Evolutionary conservation across 2,888 invertebrate species (phyloP).

Genomic region (Metacarcinus magister): DNA sequence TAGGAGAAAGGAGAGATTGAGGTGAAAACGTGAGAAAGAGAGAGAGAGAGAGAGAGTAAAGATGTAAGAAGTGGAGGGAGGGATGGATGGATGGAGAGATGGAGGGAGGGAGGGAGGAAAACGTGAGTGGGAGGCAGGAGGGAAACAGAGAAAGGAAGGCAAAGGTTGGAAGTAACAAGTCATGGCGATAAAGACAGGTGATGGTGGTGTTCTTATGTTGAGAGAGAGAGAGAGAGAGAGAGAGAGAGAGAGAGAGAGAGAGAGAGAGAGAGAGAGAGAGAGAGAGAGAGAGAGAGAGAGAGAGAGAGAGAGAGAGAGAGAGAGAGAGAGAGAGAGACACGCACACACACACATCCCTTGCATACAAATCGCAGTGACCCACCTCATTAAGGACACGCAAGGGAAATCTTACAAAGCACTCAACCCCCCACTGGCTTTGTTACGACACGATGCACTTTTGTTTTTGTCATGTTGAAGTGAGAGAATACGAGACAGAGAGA

Average conservation of each 20-base stretch:
- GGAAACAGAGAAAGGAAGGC: not conserved
- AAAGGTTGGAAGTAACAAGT: not conserved
- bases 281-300: slow-evolving; percentile 20
- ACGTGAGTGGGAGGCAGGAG: not conserved
- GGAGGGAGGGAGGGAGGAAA: not conserved
- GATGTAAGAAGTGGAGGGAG: not conserved
- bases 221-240: not conserved
- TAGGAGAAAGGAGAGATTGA: not conserved
- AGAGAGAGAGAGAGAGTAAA: not conserved
- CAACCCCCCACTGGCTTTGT: too few species aligned
- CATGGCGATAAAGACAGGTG: too few species aligned
- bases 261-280: slow-evolving; percentile 34
- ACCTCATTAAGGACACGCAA: not conserved
- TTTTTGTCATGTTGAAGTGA: too few species aligned
- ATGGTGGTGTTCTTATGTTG: too few species aligned
- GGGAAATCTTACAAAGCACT: not conserved
- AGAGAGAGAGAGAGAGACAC: too few species aligned
- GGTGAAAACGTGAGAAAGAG: not conserved
- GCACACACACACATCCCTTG: too few species aligned
- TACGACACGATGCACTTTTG: not conserved
- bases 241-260: not conserved
- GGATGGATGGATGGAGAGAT: not conserved
- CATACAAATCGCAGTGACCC: not conserved
- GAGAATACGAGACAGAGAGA: too few species aligned
- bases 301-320: slow-evolving; percentile 31